Conservation (phyloP, 1,140 invertebrate genomes). For the Saccostrea echinata region DNA sequence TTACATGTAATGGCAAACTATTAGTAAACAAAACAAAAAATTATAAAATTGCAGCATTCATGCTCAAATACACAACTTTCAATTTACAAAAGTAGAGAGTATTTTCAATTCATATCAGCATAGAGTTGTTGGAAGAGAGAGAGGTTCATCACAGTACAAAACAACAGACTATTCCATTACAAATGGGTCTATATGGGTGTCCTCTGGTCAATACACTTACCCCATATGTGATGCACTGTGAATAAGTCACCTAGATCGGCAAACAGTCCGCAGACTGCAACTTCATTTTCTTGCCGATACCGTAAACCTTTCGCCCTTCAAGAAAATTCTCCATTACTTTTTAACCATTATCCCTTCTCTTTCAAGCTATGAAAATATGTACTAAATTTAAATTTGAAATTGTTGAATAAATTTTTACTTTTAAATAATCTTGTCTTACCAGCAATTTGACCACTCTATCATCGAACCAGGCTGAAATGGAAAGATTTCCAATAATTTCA, state of each 20-base stretch:
- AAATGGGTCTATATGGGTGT: background rate
- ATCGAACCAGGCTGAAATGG: slow-evolving; percentile 91
- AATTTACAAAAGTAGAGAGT: background rate
- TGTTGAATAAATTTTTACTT: background rate
- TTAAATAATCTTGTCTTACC: slow-evolving; percentile 79
- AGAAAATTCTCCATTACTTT: slow-evolving; percentile 23
- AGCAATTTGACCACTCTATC: slow-evolving; percentile 99
- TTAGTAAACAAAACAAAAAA: too few relatives aligned
- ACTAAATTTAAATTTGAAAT: background rate
- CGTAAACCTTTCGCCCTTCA: slow-evolving; percentile 93
- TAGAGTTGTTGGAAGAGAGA: background rate
- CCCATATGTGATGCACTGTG: slow-evolving; percentile 95
- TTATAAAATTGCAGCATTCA: background rate
- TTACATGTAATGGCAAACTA: too few relatives aligned
- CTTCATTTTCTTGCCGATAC: slow-evolving; percentile 92
- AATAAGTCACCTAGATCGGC: slow-evolving; percentile 97
- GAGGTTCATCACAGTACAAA: background rate
- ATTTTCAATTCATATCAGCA: background rate
- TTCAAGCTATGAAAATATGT: background rate
- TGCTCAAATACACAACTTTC: background rate
- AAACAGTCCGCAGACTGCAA: slow-evolving; percentile 95
- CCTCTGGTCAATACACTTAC: slow-evolving; percentile 55
- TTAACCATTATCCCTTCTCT: background rate
- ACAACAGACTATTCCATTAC: slow-evolving; percentile 1
- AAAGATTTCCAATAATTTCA: background rate